Conservation (phyloP, 2,797 vertebrate species). For the Periophthalmus magnuspinnatus region DNA sequence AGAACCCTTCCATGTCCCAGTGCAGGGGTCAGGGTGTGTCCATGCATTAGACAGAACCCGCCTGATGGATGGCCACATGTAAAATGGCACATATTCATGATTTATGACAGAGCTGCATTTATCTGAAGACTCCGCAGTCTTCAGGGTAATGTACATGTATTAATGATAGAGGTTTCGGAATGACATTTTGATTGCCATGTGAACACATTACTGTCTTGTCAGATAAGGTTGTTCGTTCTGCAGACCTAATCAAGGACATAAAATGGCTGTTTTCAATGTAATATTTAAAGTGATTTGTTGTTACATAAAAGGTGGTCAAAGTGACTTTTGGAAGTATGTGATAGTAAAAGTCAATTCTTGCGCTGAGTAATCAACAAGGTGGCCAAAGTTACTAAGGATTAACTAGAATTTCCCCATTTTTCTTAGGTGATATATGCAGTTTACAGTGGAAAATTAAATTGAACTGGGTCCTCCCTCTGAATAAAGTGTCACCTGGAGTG, state of each 20-base stretch:
- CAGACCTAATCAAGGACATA: neutral
- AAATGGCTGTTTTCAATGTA: neutral
- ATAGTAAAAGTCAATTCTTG: neutral
- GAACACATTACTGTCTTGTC: neutral
- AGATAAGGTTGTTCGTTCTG: neutral
- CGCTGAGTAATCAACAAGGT: too few species aligned
- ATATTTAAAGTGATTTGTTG: neutral
- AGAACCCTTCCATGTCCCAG: neutral
- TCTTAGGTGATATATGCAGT: too few species aligned
- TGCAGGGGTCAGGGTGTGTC: neutral
- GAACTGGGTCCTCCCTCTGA: too few species aligned
- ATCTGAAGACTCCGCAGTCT: neutral
- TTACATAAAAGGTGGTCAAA: neutral
- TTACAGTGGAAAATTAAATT: too few species aligned
- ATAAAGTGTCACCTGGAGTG: too few species aligned
- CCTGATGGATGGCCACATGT: neutral
- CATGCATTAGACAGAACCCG: neutral
- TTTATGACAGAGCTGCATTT: constrained; percentile 4
- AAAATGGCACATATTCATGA: constrained; percentile 1
- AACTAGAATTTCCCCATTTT: too few species aligned
- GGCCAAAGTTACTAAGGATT: neutral
- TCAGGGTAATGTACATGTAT: neutral
- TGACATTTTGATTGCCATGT: neutral
- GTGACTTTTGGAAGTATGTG: neutral
- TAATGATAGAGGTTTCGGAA: neutral